Evolutionary conservation across 2,113 vertebrate species (phyloP).

Genomic region (Orientallactaga bullata): DNA sequence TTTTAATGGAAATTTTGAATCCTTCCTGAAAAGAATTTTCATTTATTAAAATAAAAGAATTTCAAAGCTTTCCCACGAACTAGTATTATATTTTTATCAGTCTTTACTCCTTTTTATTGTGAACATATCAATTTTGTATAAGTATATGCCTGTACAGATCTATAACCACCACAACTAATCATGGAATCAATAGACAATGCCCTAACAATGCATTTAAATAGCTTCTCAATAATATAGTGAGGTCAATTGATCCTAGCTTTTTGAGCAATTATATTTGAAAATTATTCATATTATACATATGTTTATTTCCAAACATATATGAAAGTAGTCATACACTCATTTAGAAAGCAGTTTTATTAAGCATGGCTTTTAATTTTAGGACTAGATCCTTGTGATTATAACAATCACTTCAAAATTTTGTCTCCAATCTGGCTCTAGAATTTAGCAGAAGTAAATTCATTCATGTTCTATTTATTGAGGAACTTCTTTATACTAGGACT

Average conservation of each 20-base stretch:
- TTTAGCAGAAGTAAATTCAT: neutral
- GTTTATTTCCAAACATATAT: neutral
- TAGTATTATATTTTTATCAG: slow-evolving; percentile 10
- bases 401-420: neutral
- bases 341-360: neutral
- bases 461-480: neutral
- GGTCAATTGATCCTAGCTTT: neutral
- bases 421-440: neutral
- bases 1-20: slow-evolving; percentile 32
- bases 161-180: neutral
- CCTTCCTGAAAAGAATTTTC: neutral
- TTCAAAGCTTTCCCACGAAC: neutral
- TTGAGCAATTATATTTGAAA: neutral
- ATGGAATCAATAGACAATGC: neutral
- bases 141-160: neutral
- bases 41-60: slow-evolving; percentile 18
- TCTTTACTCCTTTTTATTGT: neutral
- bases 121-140: slow-evolving; percentile 15
- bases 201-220: neutral
- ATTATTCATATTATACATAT: neutral
- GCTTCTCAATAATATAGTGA: slow-evolving; percentile 1
- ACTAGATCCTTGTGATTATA: neutral
- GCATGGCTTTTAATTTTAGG: neutral
- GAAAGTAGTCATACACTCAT: neutral
- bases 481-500: neutral